Evolutionary conservation across 1,140 invertebrate species (phyloP).

Genomic region (Notospermus geniculatus): DNA sequence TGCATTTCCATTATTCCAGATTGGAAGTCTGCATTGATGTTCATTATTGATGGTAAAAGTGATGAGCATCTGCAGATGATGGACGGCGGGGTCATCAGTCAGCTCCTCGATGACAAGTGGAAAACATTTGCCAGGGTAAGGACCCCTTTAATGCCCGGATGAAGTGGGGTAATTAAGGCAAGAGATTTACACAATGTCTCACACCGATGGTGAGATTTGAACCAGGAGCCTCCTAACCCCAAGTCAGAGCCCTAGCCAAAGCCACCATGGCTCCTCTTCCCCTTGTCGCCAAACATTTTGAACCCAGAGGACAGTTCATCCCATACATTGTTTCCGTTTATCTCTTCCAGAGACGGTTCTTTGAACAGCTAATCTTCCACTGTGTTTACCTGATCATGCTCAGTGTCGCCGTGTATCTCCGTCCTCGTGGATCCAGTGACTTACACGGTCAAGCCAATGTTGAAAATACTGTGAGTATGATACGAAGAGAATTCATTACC

Average conservation of each 20-base stretch:
- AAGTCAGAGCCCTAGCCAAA: no score
- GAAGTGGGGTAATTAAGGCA: no score
- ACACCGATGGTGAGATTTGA: no score
- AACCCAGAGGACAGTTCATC: no score
- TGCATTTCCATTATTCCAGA: constrained; percentile 67
- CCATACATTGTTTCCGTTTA: constrained; percentile 14
- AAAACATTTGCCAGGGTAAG: constrained; percentile 93
- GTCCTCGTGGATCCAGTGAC: constrained; percentile 64
- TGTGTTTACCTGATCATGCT: constrained; percentile 79
- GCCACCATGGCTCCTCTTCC: no score
- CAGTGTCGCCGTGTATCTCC: constrained; percentile 84
- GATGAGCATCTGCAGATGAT: constrained; percentile 98
- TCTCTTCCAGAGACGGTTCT: constrained; percentile 75
- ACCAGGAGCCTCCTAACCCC: no score
- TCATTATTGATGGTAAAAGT: constrained; percentile 91
- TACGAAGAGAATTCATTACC: no score
- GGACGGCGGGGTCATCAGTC: constrained; percentile 95
- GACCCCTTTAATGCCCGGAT: no score
- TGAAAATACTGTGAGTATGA: constrained; percentile 6
- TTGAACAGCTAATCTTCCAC: constrained; percentile 76
- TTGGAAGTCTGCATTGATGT: constrained; percentile 97
- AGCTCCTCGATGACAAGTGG: constrained; percentile 98
- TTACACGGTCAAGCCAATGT: constrained; percentile 54
- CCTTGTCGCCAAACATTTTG: no score
- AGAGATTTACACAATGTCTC: no score